Conservation (phyloP, 2,113 vertebrate genomes). For the Clarias macrocephalus region DNA sequence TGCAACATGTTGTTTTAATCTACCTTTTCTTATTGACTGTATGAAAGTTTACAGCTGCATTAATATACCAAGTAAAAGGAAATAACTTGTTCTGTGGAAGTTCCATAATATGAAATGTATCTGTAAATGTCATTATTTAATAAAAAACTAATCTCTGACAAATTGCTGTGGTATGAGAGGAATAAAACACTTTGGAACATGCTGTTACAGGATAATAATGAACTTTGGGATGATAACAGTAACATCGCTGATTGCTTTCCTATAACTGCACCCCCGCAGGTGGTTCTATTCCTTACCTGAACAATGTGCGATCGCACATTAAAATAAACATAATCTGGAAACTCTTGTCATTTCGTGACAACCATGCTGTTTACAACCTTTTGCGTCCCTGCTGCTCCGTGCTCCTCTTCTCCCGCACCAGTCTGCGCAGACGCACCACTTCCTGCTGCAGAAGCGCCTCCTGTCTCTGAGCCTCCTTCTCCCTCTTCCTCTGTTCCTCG, state of each 20-base stretch:
- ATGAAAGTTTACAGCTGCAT: neutral
- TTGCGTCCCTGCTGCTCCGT: slow-evolving; percentile 70
- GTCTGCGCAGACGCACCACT: slow-evolving; percentile 81
- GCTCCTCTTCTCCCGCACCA: slow-evolving; percentile 78
- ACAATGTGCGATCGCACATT: neutral
- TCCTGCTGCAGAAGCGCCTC: slow-evolving; percentile 82
- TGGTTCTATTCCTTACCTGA: neutral
- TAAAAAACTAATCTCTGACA: neutral
- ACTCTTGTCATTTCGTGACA: neutral
- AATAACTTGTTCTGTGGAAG: neutral
- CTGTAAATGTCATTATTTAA: neutral
- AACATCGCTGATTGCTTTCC: neutral
- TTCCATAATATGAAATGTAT: neutral
- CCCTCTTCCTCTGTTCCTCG: slow-evolving; percentile 74
- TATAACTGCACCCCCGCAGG: neutral
- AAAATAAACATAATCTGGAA: neutral
- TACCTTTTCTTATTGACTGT: no score
- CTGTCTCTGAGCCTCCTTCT: slow-evolving; percentile 73
- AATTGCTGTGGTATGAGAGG: neutral
- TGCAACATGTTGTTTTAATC: neutral
- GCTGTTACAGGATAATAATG: neutral
- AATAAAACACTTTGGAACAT: neutral
- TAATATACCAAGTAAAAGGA: neutral
- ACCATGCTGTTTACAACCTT: slow-evolving; percentile 62
- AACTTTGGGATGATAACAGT: neutral